Evolutionary conservation across 2,888 invertebrate genomes (phyloP), one percentile per base, ranked within the genome.

Genomic region (Trissolcus brochymenae): DNA sequence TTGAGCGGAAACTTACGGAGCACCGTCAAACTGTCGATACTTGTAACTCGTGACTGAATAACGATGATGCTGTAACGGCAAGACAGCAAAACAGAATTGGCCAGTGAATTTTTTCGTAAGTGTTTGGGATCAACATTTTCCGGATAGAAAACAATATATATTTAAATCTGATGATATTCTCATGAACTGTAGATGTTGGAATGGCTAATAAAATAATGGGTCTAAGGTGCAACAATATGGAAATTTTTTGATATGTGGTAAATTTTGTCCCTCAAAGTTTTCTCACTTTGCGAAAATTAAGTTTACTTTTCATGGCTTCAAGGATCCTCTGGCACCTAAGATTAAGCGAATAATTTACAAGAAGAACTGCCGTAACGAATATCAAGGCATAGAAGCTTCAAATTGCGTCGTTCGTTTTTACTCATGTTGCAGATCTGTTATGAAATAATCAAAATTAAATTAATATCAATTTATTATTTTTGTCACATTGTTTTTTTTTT

Each of bases 1-100:
- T 35, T 35, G 35, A 35, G 35, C 35, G 35, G 11, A 35, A 35
- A 35, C 35, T 35, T 35, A 35, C 35, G 35, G 54, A 40, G 51
- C 29, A 46, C 59, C 55, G 67, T 71, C 67, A 59, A 61, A 56
- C 51, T 71, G 78, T 73, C 78, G 74, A 75, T 74, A 62, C 71
- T 74, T 25, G 71, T 71, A 64, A 78, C 60, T 72, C 60, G 74
- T 64, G 71, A 71, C 62, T 53, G 60, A 78, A 64, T 71, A 75
- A 71, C 74, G 74, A 71, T 62, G 78, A 35, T 54, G 65, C 46
- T 13, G 40, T 55, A 67, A 71, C 65, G 66, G 61, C 55, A 56
- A 70, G 62, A 56, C 49, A 29, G 21, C n/a, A 56, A 35, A 73
- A 61, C 70, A 78, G 66, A 65, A 70, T 68, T 35, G 49, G 41